Conservation (phyloP, 2,113 vertebrate genomes). For the Nipponia nippon region DNA sequence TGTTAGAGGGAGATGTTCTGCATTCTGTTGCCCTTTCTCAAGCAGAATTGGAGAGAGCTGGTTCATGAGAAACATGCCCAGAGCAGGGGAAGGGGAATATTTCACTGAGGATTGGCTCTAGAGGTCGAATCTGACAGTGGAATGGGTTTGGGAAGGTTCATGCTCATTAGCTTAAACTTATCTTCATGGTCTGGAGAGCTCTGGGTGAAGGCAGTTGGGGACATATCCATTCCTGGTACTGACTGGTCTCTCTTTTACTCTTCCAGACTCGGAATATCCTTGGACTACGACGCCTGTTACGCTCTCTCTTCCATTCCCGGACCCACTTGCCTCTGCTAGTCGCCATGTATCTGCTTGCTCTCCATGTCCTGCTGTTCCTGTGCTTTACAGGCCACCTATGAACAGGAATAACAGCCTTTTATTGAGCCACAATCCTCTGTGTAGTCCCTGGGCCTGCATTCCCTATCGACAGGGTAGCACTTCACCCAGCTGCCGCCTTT, state of each 20-base stretch:
- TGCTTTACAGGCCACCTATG: slow-evolving; percentile 88
- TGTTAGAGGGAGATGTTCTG: not conserved
- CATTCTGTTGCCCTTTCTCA: not conserved
- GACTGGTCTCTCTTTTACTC: not conserved
- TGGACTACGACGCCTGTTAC: slow-evolving; percentile 77
- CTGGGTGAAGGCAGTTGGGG: not conserved
- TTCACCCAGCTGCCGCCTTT: not conserved
- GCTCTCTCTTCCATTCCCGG: slow-evolving; percentile 79
- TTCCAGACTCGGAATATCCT: slow-evolving; percentile 75
- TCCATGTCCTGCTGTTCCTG: slow-evolving; percentile 87
- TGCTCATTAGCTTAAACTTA: not conserved
- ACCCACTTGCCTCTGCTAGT: slow-evolving; percentile 83
- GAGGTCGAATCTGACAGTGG: not conserved
- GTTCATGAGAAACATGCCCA: not conserved
- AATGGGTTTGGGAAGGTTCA: not conserved
- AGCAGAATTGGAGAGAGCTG: not conserved
- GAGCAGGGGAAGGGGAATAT: not conserved
- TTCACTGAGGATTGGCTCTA: not conserved
- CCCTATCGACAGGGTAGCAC: not conserved
- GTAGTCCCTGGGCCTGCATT: not conserved
- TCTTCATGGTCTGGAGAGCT: not conserved
- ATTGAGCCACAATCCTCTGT: not conserved
- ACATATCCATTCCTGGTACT: not conserved
- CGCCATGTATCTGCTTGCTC: slow-evolving; percentile 79
- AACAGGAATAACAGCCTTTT: not conserved